These are phyloP conservation scores for Stictonetta naevosa DNA, from an alignment of 2,113 vertebrate genomes.

Conservation along the genomic window DNA sequence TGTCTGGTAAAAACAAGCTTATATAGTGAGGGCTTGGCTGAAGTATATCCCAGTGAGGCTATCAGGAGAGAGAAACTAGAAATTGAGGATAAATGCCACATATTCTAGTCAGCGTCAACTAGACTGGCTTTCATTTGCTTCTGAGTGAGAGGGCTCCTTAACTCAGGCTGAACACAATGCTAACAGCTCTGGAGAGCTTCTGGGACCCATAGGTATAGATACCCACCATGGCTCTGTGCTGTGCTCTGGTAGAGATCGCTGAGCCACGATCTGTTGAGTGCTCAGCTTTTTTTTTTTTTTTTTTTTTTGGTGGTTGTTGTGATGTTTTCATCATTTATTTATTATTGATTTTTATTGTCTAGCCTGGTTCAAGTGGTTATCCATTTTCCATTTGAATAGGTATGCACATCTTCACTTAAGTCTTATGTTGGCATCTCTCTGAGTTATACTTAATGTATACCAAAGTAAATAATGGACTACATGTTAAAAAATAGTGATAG, in stretches of 20 bases:
- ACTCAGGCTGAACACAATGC: not conserved
- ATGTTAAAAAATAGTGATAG: not conserved
- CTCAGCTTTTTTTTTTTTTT: not conserved
- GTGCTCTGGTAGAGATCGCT: rapidly evolving
- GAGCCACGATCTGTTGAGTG: not conserved
- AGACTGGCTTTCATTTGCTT: not conserved
- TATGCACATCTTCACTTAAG: not conserved
- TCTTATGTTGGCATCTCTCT: not conserved
- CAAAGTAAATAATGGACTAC: not conserved
- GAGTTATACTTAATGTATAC: not conserved
- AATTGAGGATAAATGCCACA: not conserved
- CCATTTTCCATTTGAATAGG: not conserved
- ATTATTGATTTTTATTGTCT: not conserved
- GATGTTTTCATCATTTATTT: no score
- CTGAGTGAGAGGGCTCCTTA: not conserved
- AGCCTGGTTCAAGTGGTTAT: not conserved
- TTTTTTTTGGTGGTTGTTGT: no score
- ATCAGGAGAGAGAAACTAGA: not conserved
- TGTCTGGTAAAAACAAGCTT: not conserved
- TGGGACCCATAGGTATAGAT: rapidly evolving
- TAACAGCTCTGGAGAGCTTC: not conserved
- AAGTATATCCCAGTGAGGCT: not conserved
- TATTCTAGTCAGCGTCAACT: not conserved
- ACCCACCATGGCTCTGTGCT: not conserved
- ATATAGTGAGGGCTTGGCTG: not conserved